phyloP scores from a whole-genome alignment of 2,113 vertebrate species.

The Gopherus flavomarginatus region DNA sequence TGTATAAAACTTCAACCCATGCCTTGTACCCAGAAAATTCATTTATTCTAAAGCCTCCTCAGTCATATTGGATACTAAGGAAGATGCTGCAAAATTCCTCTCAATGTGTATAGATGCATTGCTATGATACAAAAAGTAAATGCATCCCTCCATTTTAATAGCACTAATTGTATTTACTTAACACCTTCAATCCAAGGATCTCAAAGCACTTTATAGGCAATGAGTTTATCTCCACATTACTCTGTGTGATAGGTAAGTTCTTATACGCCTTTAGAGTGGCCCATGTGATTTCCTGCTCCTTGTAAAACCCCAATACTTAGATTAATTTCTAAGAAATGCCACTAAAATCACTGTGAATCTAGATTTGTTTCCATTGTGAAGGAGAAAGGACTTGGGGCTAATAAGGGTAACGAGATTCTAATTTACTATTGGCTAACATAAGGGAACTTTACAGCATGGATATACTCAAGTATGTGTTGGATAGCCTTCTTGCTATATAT shows the following conservation, averaged over 20 bases:
- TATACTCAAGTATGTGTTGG: not conserved
- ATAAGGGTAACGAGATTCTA: not conserved
- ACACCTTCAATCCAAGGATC: not conserved
- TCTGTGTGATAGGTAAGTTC: accelerated
- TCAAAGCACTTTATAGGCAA: not conserved
- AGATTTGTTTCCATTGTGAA: not conserved
- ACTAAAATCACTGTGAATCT: not conserved
- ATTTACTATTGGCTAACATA: not conserved
- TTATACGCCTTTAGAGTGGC: not conserved
- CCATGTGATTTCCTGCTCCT: not conserved
- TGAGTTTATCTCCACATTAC: not conserved
- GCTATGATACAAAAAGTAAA: not conserved
- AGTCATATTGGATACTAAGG: not conserved
- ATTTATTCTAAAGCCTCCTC: not conserved
- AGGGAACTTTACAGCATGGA: not conserved
- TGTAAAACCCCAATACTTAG: not conserved
- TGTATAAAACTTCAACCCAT: too few relatives aligned
- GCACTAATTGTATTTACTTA: not conserved
- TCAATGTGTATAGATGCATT: not conserved
- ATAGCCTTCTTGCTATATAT: not conserved
- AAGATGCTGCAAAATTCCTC: not conserved
- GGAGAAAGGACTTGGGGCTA: not conserved
- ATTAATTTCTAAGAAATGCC: not conserved
- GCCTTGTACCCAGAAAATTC: not conserved
- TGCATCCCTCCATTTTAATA: not conserved